These are phyloP conservation scores for Scylla paramamosain DNA, from an alignment of 1,140 invertebrate genomes.

Conservation along the genomic window DNA sequence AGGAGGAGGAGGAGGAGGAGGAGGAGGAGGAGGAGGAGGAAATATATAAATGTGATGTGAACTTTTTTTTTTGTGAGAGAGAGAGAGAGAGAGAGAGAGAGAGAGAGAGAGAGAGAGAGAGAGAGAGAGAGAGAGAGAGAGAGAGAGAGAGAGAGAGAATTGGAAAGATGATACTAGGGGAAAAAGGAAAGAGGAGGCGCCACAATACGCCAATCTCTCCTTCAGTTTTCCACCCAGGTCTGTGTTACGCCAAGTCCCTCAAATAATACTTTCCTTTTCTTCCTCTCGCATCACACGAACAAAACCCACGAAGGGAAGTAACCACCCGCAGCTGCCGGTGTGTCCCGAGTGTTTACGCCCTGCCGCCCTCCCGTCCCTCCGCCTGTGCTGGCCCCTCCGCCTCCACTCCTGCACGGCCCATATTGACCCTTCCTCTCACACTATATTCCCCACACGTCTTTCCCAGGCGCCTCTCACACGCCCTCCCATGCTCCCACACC, in stretches of 20 bases:
- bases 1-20: neutral
- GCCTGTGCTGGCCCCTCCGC: neutral
- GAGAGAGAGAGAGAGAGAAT: neutral
- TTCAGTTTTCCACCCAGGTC: neutral
- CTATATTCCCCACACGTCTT: neutral
- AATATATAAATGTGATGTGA: neutral
- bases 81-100: constrained; percentile 38
- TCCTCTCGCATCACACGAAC: neutral
- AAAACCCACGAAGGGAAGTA: neutral
- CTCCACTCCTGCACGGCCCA: neutral
- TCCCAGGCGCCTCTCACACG: neutral
- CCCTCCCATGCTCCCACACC: constrained; percentile 32
- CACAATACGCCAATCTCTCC: neutral
- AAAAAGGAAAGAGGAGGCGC: neutral
- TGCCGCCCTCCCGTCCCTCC: neutral
- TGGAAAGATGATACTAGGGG: neutral
- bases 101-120: constrained; percentile 34
- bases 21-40: neutral
- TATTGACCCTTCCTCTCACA: neutral
- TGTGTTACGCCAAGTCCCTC: neutral
- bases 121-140: constrained; percentile 35
- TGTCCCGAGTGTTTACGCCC: neutral
- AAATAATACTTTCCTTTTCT: neutral
- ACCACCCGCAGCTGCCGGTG: neutral
- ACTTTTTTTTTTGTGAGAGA: neutral